phyloP scores from a whole-genome alignment of 2,113 vertebrate genomes.

The Psephotus haematonotus region DNA sequence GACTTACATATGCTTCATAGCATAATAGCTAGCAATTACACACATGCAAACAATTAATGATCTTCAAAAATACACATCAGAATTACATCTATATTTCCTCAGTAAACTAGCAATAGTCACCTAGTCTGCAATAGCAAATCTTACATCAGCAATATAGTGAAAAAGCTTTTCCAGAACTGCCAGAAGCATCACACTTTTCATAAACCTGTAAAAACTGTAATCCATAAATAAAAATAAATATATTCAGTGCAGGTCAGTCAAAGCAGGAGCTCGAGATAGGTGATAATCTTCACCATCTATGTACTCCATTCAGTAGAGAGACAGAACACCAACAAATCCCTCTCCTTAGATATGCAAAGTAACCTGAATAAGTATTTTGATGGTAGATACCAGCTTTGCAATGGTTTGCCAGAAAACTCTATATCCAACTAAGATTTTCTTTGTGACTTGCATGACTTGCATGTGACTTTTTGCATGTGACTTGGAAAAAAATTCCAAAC shows the following conservation, averaged over 20 bases:
- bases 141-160: not conserved
- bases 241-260: not conserved
- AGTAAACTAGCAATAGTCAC: not conserved
- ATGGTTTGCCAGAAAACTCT: not conserved
- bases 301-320: not conserved
- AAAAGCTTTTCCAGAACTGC: not conserved
- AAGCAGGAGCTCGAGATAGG: not conserved
- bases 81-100: not conserved
- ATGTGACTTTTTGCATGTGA: not conserved
- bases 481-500: not conserved
- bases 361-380: not conserved
- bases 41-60: not conserved
- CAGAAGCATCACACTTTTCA: not conserved
- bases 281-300: not conserved
- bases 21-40: not conserved
- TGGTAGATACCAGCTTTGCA: not conserved
- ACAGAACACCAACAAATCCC: accelerated
- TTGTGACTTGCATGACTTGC: not conserved
- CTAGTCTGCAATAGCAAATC: not conserved
- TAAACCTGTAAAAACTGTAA: not conserved
- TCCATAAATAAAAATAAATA: not conserved
- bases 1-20: not conserved
- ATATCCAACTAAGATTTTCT: not conserved
- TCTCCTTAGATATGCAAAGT: not conserved
- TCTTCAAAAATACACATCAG: not conserved